These are phyloP conservation scores for Yoshiicerus persimilis DNA, from an alignment of 1,140 invertebrate species.

Conservation along the genomic window DNA sequence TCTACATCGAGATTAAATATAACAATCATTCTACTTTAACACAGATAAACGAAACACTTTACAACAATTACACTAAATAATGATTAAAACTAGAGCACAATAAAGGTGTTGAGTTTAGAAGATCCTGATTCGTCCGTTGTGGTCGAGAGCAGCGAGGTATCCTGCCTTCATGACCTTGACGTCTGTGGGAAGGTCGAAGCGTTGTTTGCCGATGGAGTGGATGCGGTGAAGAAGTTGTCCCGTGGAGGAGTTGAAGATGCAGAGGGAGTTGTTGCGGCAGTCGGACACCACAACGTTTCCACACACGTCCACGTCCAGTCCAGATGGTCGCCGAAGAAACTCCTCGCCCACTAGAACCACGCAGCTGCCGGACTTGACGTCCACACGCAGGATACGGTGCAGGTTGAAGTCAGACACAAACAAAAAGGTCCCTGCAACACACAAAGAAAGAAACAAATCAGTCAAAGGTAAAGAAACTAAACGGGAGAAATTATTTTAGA, in stretches of 20 bases:
- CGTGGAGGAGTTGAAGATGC: constrained; percentile 54
- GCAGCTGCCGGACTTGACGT: constrained; percentile 73
- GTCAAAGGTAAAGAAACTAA: background rate
- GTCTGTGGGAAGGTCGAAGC: constrained; percentile 46
- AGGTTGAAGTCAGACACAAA: constrained; percentile 94
- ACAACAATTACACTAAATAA: too few relatives aligned
- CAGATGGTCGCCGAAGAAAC: constrained; percentile 71
- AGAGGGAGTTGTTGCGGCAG: constrained; percentile 85
- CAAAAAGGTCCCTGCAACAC: constrained; percentile 61
- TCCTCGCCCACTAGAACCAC: constrained; percentile 52
- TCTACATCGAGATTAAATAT: too few relatives aligned
- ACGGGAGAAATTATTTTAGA: background rate
- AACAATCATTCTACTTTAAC: too few relatives aligned
- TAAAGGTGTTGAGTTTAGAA: too few relatives aligned
- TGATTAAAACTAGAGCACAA: too few relatives aligned
- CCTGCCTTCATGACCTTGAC: constrained; percentile 34
- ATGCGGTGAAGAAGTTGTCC: constrained; percentile 1
- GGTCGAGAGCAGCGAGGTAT: constrained; percentile 45
- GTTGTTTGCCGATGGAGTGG: background rate
- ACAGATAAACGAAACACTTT: too few relatives aligned
- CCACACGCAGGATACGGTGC: constrained; percentile 79
- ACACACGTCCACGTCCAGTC: constrained; percentile 80
- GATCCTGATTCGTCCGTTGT: constrained; percentile 36
- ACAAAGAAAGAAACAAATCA: background rate
- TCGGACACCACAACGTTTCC: constrained; percentile 88